Base-by-base conservation (phyloP, 1,140 invertebrate species). In the Zaprionus gabonicus region DNA sequence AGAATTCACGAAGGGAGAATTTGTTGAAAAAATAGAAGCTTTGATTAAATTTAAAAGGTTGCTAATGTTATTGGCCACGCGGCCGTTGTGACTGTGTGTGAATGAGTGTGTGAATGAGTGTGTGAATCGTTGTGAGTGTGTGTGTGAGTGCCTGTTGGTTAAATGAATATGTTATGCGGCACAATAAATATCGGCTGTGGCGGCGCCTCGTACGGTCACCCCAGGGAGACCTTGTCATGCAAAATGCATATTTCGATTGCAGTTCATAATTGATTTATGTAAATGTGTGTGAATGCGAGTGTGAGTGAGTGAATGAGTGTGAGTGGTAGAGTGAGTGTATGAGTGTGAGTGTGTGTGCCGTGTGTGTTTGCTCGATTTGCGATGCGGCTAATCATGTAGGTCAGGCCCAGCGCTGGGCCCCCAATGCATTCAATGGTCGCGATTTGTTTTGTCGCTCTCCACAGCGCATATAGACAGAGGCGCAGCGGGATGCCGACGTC, bases 21-120 rank as follows among this genome's bases (percentile, higher is more conserved):
- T 76, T 71, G 68, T 36, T 71, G 59, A 71, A 77, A 80, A 77
- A 80, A 68, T 77, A 80, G 65, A 55, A 69, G 75, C 71, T 88
- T 87, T 83, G 84, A 87, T 87, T 87, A 84, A 84, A 87, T 87
- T 84, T 88, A 87, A 87, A 88, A 81, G 79, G 71, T 88, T 80
- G 74, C 68, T 88, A 83, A 87, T 83, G 82, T 53, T 78, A 76
- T 83, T 81, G 82, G 84, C 64, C 66, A 71, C 66, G 57, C 69
- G 23, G 46, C 75, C 66, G 66, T 38, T 58, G 59, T 55, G 44
- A 1, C 25, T 53, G 31, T 34, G 10, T 28, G 10, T 20, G 20
- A 20, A 20, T 20, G 20, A 20, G 20, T 20, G 36, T 9, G 20
- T 1, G 46, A 23, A 31, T 20, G 17, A 44, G 23, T 15, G 64